Percentiles rank a stretch among this genome's conserved stretches.
phyloP scores from a whole-genome alignment of 2,113 vertebrate genomes.

The Pantherophis guttatus region DNA sequence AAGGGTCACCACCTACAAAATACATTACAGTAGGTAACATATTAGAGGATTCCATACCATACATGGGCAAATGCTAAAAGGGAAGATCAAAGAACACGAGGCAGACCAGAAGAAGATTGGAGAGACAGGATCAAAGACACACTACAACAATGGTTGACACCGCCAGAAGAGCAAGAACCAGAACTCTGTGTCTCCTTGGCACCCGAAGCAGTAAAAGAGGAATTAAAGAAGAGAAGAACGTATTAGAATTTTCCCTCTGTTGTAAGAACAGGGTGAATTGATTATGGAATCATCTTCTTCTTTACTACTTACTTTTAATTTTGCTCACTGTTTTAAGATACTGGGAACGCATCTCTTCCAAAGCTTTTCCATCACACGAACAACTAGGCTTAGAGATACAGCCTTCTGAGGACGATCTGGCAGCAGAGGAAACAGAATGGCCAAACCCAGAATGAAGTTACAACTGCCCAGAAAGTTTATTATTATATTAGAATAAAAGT shows the following conservation, averaged over 20 bases:
- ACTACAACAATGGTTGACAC: neutral
- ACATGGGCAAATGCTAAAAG: neutral
- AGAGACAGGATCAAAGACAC: neutral
- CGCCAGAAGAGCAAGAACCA: neutral
- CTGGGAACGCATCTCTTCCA: slow-evolving; percentile 90
- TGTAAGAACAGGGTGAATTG: neutral
- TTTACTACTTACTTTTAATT: slow-evolving; percentile 82
- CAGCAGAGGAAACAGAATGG: slow-evolving; percentile 18
- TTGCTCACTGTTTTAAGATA: slow-evolving; percentile 87
- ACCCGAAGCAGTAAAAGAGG: neutral
- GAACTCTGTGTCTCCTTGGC: neutral
- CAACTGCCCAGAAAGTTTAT: neutral
- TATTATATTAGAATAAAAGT: neutral
- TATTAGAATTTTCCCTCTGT: neutral
- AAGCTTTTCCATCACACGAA: slow-evolving; percentile 70
- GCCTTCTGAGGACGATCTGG: slow-evolving; percentile 64
- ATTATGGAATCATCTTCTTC: neutral
- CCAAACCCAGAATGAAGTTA: neutral
- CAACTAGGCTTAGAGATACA: slow-evolving; percentile 49
- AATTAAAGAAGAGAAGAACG: neutral
- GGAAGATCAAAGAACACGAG: neutral
- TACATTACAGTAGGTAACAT: neutral
- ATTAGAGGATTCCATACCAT: neutral
- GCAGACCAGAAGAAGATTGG: neutral
- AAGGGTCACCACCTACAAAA: too few relatives aligned